Conservation (phyloP, 1,140 invertebrate genomes). For the Forficula auricularia region DNA sequence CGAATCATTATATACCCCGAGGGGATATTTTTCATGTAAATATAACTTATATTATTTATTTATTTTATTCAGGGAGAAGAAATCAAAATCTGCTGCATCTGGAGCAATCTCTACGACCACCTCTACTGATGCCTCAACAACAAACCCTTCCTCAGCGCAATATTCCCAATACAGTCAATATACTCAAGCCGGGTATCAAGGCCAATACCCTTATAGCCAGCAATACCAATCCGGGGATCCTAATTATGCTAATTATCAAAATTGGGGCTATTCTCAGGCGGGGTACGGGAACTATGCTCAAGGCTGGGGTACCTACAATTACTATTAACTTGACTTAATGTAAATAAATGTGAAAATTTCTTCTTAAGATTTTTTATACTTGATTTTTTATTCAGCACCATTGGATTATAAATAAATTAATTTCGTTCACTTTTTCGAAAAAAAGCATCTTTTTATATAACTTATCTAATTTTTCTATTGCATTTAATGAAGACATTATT, state of each 20-base stretch:
- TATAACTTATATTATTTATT: too few species aligned
- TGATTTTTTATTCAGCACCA: too few species aligned
- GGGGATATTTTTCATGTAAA: too few species aligned
- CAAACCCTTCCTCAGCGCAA: slow-evolving; percentile 30
- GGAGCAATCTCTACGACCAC: slow-evolving; percentile 1
- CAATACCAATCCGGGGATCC: slow-evolving; percentile 37
- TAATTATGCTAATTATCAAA: slow-evolving; percentile 39
- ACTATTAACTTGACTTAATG: slow-evolving; percentile 23
- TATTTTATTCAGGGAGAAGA: background rate
- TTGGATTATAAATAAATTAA: too few species aligned
- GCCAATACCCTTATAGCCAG: slow-evolving; percentile 31
- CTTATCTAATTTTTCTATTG: too few species aligned
- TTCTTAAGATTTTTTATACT: too few species aligned
- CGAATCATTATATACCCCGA: too few species aligned
- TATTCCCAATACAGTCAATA: slow-evolving; percentile 20
- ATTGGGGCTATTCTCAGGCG: slow-evolving; percentile 46
- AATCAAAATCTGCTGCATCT: background rate
- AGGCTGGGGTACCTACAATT: slow-evolving; percentile 38
- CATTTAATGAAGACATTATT: too few species aligned
- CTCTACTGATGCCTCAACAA: slow-evolving; percentile 20
- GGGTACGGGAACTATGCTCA: slow-evolving; percentile 45
- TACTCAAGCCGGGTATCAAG: slow-evolving; percentile 20
- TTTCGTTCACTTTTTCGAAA: too few species aligned
- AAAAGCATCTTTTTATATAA: too few species aligned
- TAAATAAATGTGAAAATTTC: background rate